Evolutionary conservation across 53 echinoderm and acorn worm genomes (phyloP).

Genomic region (Holothuria leucospilota): DNA sequence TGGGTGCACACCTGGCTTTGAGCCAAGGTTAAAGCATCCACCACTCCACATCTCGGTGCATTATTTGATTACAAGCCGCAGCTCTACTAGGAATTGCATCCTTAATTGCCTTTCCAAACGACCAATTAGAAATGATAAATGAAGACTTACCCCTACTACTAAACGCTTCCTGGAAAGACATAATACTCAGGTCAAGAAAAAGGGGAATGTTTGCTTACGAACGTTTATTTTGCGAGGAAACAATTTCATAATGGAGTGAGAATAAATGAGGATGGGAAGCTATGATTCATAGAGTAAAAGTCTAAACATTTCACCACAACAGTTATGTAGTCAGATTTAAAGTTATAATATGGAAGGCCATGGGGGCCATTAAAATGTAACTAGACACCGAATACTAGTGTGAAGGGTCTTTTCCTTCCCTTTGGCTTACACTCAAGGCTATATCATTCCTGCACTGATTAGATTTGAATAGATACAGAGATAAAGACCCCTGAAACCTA

Average conservation of each 20-base stretch:
- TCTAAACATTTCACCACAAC: neutral
- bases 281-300: neutral
- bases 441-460: no score
- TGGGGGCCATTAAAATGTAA: no score
- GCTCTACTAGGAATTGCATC: slow-evolving; percentile 29
- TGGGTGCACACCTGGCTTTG: no score
- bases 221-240: slow-evolving; percentile 40
- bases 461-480: no score
- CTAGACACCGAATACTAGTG: no score
- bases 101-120: slow-evolving; percentile 15
- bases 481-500: no score
- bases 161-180: slow-evolving; percentile 11
- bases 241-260: neutral
- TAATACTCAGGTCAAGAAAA: slow-evolving; percentile 9
- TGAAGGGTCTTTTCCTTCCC: no score
- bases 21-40: no score
- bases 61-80: neutral
- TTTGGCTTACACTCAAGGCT: no score
- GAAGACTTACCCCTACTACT: neutral
- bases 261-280: slow-evolving; percentile 4
- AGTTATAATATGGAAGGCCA: no score
- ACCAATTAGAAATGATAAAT: slow-evolving; percentile 22
- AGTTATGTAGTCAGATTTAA: no score
- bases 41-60: neutral
- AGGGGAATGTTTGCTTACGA: slow-evolving; percentile 1